Conservation (phyloP, 2,888 invertebrate genomes). For the Eupithecia pulchellata region DNA sequence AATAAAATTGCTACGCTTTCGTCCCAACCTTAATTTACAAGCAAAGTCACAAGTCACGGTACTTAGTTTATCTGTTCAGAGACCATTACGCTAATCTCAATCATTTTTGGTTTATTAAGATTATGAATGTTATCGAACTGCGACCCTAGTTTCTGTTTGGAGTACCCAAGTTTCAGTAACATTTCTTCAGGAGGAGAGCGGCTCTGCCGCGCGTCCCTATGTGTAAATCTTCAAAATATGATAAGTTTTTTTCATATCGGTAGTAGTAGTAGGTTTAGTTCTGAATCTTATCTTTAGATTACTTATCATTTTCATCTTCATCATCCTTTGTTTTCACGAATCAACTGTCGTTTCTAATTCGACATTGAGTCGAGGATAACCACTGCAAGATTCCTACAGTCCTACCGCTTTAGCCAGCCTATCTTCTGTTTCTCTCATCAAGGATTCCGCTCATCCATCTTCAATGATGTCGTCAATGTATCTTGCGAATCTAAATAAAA, state of each 20-base stretch:
- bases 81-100: background rate
- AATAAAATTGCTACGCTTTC: background rate
- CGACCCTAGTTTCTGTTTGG: background rate
- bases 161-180: too few species aligned
- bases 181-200: background rate
- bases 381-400: too few species aligned
- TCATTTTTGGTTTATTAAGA: background rate
- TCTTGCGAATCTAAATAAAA: constrained; percentile 18
- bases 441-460: background rate
- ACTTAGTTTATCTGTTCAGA: background rate
- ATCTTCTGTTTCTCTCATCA: background rate
- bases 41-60: background rate
- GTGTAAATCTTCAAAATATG: background rate
- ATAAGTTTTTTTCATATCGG: background rate
- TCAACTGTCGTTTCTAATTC: too few species aligned
- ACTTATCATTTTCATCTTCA: background rate
- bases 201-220: background rate
- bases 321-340: background rate
- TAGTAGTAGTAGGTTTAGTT: background rate
- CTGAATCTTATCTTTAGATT: constrained; percentile 2
- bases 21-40: background rate
- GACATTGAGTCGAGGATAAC: too few species aligned
- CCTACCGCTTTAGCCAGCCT: background rate
- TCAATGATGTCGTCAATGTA: constrained; percentile 1
- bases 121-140: background rate